Evolutionary conservation across 2,888 invertebrate genomes (phyloP), one percentile per base, ranked within the genome.

Genomic region (Erebia palarica): DNA sequence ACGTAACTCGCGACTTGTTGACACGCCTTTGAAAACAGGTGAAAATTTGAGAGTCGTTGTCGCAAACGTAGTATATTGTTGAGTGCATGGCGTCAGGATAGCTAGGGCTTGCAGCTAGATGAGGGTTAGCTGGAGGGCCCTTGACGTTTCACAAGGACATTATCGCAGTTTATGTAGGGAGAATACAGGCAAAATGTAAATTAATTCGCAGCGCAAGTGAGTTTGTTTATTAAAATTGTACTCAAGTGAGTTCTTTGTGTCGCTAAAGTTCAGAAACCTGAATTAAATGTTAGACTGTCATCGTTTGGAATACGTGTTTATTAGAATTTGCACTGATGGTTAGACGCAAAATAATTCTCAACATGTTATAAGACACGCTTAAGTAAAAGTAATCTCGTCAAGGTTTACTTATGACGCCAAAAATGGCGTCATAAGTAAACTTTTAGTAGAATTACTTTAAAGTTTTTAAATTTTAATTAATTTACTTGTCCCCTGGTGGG

Each of bases 101-200:
- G 73, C 69, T 73, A 71, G 74, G 72, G 79, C 73, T 75, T 74
- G 76, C 73, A 73, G 71, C 75, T 75, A 78, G 79, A 75, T 77
- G 75, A 83, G 83, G 75, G 77, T 65, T 70, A 42, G 72, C 64
- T 71, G 49, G 61, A 79, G 79, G 51, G 78, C 80, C 71, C 81
- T 84, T 75, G 78, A 75, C 75, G 78, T 69, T 75, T 75, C 78
- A 78, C 75, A 79, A 82, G 81, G 75, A 80, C 77, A 81, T 82
- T 81, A 82, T 82, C 79, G 79, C 80, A 80, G 79, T 80, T 83
- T 82, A 81, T 75, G 73, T 72, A 76, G 77, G 73, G 78, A 72
- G 75, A 77, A 76, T 75, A 74, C 73, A 72, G 75, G 76, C 44
- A 75, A 78, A 79, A 77, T 75, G 69, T 71, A 78, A 71, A 77